These are phyloP conservation scores for Agrochola lychnidis DNA, from an alignment of 2,888 invertebrate genomes.

Conservation along the genomic window DNA sequence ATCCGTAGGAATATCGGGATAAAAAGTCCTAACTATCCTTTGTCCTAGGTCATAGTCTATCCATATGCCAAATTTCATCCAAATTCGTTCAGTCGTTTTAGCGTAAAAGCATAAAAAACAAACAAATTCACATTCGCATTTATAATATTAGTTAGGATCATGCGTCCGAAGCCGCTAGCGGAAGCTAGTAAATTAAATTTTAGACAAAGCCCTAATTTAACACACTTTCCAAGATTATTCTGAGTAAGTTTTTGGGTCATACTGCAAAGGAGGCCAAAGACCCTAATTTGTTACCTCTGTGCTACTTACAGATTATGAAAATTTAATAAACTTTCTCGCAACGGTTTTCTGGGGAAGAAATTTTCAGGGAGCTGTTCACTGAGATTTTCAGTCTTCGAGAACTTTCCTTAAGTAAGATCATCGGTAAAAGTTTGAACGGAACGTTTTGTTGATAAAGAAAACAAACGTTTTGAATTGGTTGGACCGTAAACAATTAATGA, in stretches of 20 bases:
- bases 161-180: too few species aligned
- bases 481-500: not conserved
- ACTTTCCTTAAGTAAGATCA: conserved; percentile 7
- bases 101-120: too few species aligned
- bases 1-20: too few species aligned
- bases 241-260: conserved; percentile 17
- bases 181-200: not conserved
- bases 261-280: not conserved
- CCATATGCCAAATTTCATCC: too few species aligned
- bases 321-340: conserved; percentile 24
- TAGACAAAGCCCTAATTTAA: not conserved
- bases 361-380: not conserved
- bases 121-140: too few species aligned
- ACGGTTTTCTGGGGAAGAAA: not conserved
- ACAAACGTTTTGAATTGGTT: not conserved
- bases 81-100: too few species aligned
- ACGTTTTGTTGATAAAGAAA: not conserved
- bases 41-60: too few species aligned
- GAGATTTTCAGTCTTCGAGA: not conserved
- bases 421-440: not conserved
- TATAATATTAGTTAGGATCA: too few species aligned
- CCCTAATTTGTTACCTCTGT: conserved; percentile 5
- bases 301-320: conserved; percentile 25
- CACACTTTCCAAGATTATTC: not conserved
- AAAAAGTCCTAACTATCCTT: too few species aligned